Conservation (phyloP, 2,797 vertebrate genomes). For the Onychomys torridus region DNA sequence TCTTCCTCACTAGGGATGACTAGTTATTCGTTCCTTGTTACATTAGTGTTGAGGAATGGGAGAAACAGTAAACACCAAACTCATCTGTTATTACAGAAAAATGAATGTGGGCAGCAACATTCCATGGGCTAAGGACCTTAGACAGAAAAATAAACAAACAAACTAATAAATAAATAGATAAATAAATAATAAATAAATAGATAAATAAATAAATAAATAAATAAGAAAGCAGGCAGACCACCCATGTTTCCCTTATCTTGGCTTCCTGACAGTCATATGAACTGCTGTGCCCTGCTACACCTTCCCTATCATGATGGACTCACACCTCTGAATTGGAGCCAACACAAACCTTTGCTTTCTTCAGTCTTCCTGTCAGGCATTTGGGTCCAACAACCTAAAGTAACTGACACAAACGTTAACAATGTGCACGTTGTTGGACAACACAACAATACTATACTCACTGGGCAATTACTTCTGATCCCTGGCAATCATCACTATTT, state of each 20-base stretch:
- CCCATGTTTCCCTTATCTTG: background rate
- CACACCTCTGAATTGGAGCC: no score
- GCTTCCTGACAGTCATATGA: background rate
- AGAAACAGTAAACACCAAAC: background rate
- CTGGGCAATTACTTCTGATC: background rate
- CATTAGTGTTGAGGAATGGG: background rate
- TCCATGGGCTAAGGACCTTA: background rate
- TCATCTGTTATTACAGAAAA: background rate
- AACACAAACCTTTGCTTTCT: no score
- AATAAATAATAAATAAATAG: no score
- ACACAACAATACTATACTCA: background rate
- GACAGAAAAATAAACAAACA: background rate
- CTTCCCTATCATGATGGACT: background rate
- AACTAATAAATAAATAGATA: no score
- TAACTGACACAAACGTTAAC: no score
- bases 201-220: background rate
- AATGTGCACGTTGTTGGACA: background rate
- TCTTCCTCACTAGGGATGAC: background rate
- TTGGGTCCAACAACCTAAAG: background rate
- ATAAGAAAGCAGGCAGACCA: background rate
- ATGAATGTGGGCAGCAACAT: background rate
- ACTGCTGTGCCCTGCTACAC: background rate
- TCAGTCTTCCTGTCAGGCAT: background rate
- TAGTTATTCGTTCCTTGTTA: background rate
- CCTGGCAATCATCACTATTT: background rate